Evolutionary conservation across 2,888 invertebrate species (phyloP), one percentile per base, ranked within the genome.

Genomic region (Luperina testacea): DNA sequence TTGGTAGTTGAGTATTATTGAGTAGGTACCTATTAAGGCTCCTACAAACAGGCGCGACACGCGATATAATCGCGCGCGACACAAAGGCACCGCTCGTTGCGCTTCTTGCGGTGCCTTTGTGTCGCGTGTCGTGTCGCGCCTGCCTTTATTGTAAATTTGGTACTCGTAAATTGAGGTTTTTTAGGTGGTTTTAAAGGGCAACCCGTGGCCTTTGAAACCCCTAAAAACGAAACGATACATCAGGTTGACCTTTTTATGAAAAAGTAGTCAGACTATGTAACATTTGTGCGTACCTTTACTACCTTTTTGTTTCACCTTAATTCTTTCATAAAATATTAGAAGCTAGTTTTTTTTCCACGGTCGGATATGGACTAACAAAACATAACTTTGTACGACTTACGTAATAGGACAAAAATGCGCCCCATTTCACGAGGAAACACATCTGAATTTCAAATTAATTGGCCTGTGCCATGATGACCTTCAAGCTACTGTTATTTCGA

Each of bases 371-470:
- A 45, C 24, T 57, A 7, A 67, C 38, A 63, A 63, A 51, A 72
- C 38, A 51, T 64, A 70, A 38, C 81, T 83, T 81, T 81, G 42
- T 48, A 51, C 32, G 9, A 9, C 2, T 63, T 72, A 51, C 72
- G 17, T 61, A 69, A 67, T 63, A 42, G 11, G 17, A 65, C n/a
- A 24, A 57, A 83, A 51, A 51, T n/a, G 13, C 72, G 17, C 32
- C 38, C 38, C 57, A 63, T 69, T 80, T 17, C 27, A 8, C 42
- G 8, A 51, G 48, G 45, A 63, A 83, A 78, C 48, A 68, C 53
- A 83, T 83, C 48, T 81, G 68, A 81, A 81, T 42, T 83, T 68
- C 79, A 63, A 83, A 81, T 78, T 72, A 68, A 83, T 83, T 77
- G 78, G 59, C 24, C n/a, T 38, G 13, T 32, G 32, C 32, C 32